Base-by-base conservation (phyloP, 2,797 vertebrate species). In the Balearica regulorum region DNA sequence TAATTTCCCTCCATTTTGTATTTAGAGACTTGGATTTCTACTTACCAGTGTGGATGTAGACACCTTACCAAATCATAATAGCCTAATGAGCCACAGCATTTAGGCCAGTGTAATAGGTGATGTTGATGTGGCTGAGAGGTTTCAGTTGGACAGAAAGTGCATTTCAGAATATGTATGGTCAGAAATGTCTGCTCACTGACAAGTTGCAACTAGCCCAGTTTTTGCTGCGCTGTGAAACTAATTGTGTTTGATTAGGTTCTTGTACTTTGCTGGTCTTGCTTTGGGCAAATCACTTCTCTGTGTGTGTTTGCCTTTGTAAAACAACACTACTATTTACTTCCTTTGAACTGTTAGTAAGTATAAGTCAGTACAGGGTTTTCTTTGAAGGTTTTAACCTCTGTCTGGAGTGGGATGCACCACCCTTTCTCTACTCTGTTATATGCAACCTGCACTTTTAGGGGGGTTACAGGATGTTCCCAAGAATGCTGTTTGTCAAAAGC, bases 21-120 rank as follows among this genome's bases (percentile, higher is more conserved):
- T 90, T 77, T 83, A 51, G 26, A 62, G 18, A 28, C 17, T 60
- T 87, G 21, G 11, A 19, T 69, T 54, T 58, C 1, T 37, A 3
- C 6, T 33, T 25, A 14, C 11, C 3, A 2, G 10, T 41, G 5
- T 64, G 49, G 51, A 48, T 60, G 31, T 44, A 76, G 49, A 41
- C 3, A 29, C 3, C 1, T 21, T 10, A 21, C 69, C 10, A 13
- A 49, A 66, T 24, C 3, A 0, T 11, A 41, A 16, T 4, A 26
- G 29, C 20, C 57, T 37, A 15, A 62, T 61, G 55, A 90, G 43
- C 68, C 55, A 26, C 17, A 19, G 26, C 29, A 6, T 51, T 80
- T 66, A 46, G 4, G 24, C 13, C 7, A 6, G 16, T 16, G 26
- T 46, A 16, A 7, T 22, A 39, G 13, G 13, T 62, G 22, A 8